Evolutionary conservation across 2,113 vertebrate species (phyloP), one percentile per base, ranked within the genome.

Genomic region (Agapornis roseicollis): DNA sequence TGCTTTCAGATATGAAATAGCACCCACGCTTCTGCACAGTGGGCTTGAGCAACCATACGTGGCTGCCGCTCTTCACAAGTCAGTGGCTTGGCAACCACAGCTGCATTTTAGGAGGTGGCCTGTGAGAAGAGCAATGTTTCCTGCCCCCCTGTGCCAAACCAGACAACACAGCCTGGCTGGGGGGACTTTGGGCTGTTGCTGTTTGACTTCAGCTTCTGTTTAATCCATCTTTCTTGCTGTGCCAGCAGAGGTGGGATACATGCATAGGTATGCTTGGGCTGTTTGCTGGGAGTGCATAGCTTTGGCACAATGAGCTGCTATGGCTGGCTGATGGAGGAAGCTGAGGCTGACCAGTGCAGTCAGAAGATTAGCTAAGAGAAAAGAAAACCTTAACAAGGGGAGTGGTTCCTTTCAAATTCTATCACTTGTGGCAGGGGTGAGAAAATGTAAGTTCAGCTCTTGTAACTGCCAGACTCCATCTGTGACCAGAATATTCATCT

Each of bases 11-110:
- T 41, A 60, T 0, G 2, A 53, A 60, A 47, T 2, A 52, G 71
- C n/a, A 41, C 58, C 58, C 22, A 28, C 0, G 1, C 56, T 61
- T 12, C 65, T 27, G 19, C 35, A 53, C 8, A 11, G 28, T 27
- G 73, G 37, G 16, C 39, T 63, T 11, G 13, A 53, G 49, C 17
- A 22, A 39, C 42, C 3, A 0, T 35, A 17, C 5, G 2, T 2
- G 16, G 52, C 53, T 61, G 42, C 41, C 50, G 69, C 64, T 33
- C 79, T 47, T 69, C 17, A 24, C 29, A 52, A 29, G 35, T 24
- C 60, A 22, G 35, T 11, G 39, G 4, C 60, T 58, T 29, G 4
- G 53, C 27, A 37, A 12, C 42, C 16, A 12, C 0, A 1, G 47
- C 44, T n/a, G 33, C 18, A 5, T 58, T 86, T 78, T 52, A 47